Evolutionary conservation across 2,113 vertebrate genomes (phyloP).

Genomic region (Antechinus stuartii): DNA sequence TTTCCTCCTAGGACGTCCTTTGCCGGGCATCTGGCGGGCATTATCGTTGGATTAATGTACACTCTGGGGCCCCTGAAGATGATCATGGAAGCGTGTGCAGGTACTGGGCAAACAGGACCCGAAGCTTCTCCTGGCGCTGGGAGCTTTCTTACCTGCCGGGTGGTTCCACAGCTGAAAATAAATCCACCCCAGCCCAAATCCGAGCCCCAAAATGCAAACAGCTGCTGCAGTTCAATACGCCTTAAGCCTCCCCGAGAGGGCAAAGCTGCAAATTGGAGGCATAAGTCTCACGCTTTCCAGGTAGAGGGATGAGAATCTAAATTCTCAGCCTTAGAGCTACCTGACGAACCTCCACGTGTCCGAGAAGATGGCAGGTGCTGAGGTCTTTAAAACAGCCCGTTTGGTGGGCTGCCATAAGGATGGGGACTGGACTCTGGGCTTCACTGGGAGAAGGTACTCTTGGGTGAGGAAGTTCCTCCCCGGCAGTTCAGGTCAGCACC

Average conservation of each 20-base stretch:
- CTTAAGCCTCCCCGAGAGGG: neutral
- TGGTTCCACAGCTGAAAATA: neutral
- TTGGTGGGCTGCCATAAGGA: neutral
- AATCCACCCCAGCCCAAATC: neutral
- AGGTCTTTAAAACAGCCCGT: conserved; percentile 13
- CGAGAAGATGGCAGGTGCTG: conserved; percentile 13
- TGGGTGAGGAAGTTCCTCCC: neutral
- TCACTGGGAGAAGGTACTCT: neutral
- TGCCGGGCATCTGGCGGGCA: conserved; percentile 94
- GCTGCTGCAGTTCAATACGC: neutral
- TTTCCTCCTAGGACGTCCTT: conserved; percentile 90
- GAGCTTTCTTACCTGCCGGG: neutral
- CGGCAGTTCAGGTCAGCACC: neutral
- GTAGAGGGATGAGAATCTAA: neutral
- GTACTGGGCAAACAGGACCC: conserved; percentile 77
- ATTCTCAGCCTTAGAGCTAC: neutral
- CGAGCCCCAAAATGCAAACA: neutral
- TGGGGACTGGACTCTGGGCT: neutral
- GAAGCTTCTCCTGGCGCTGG: neutral
- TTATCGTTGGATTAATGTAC: conserved; percentile 95
- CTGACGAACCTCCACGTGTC: neutral
- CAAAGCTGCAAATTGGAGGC: neutral
- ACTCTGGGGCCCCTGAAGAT: conserved; percentile 90
- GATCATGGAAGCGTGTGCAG: conserved; percentile 89
- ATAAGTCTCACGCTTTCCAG: conserved; percentile 9